Percentiles rank a stretch among this genome's conserved stretches.
These are phyloP conservation scores for Morone saxatilis DNA, from an alignment of 2,113 vertebrate species.

Conservation along the genomic window DNA sequence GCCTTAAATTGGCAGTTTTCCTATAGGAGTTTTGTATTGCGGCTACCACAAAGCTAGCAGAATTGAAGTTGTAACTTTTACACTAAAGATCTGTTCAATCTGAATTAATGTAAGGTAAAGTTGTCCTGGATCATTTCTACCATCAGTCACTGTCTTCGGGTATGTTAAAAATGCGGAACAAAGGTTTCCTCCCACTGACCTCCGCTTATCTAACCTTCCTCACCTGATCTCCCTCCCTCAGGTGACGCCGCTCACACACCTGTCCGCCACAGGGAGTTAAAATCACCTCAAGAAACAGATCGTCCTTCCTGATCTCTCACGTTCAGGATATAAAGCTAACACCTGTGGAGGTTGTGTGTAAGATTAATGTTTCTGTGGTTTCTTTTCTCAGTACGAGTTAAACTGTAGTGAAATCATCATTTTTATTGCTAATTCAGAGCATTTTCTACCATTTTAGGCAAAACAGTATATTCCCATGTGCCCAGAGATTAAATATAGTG, in stretches of 20 bases:
- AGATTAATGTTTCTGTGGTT: not conserved
- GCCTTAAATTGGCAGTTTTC: no score
- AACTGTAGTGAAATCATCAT: no score
- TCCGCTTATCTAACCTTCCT: conserved; percentile 48
- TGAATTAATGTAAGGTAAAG: no score
- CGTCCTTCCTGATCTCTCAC: not conserved
- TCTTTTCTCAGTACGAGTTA: no score
- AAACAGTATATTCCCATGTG: no score
- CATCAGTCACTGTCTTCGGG: conserved; percentile 2
- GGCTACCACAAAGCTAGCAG: no score
- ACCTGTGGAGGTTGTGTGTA: not conserved
- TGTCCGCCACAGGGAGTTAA: conserved; percentile 33
- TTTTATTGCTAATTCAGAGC: no score
- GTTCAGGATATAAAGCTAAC: not conserved
- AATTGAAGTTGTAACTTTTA: no score
- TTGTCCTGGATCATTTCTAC: not conserved
- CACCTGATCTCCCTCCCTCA: conserved; percentile 41
- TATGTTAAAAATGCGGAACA: conserved; percentile 51
- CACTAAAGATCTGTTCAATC: no score
- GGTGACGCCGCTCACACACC: conserved; percentile 47
- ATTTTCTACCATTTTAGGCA: no score
- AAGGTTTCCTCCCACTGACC: conserved; percentile 33
- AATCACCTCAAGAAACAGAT: conserved; percentile 9
- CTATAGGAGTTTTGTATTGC: no score
- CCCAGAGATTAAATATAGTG: no score